Base-by-base conservation (phyloP, 2,797 vertebrate genomes). In the Morelia viridis region DNA sequence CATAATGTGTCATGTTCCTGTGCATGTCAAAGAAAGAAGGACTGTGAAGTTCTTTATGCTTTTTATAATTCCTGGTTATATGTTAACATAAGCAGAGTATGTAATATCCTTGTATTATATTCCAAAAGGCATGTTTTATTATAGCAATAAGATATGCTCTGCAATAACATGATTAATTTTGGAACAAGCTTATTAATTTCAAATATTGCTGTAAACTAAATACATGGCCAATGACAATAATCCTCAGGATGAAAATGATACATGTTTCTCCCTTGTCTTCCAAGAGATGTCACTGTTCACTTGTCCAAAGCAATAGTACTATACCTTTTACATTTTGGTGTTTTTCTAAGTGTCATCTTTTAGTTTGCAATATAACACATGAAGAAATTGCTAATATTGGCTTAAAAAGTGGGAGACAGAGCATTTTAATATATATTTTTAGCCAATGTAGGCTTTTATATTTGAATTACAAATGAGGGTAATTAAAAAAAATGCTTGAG, bases 201-300 rank as follows among this genome's bases (percentile, higher is more conserved):
- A 41, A 35, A 5, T 15, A 28, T 53, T 85, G 17, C 76, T 85
- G 92, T 28, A 0, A 64, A 11, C 46, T 2, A 50, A 3, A 62
- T 85, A n/a, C 89, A 64, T 46, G 10, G 62, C 15, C 46, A 19
- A 61, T 87, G 26, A n/a, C 87, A 71, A 46, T 56, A 19, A 88
- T 76, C 35, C 26, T 68, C 65, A 89, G 11, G 50, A 92, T 71
- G 64, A 31, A 87, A 95, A 93, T 91, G 84, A 12, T 8, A 41
- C 31, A 12, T 0, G 31, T 93, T 96, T 86, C 41, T 80, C 93
- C 94, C 88, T 93, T 7, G 0, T 90, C 93, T 93, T 80, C 97
- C 96, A 97, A 96, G 95, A 97, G 96, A 93, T 96, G 97, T 97
- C 97, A 95, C 89, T 94, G 93, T 96, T 96, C 93, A 90, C 96